Evolutionary conservation across 2,888 invertebrate species (phyloP).

Genomic region (Sericinus montela): DNA sequence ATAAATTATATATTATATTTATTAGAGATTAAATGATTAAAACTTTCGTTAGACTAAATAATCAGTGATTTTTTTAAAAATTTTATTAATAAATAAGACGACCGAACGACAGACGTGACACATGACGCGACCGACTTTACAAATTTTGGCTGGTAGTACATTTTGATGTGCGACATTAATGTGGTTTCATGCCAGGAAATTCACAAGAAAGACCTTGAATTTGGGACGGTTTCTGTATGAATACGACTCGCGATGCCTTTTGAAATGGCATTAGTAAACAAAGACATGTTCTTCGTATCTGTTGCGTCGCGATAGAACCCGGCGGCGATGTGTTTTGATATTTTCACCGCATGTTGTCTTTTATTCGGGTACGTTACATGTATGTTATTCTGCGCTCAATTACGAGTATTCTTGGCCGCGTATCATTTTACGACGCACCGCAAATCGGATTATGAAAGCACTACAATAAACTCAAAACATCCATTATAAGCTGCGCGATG

Average conservation of each 20-base stretch:
- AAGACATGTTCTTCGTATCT: slow-evolving; percentile 10
- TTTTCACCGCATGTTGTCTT: slow-evolving; percentile 45
- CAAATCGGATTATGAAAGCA: slow-evolving; percentile 17
- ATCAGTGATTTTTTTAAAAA: too few species aligned
- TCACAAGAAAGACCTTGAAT: slow-evolving; percentile 53
- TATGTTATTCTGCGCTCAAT: slow-evolving; percentile 15
- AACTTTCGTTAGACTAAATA: too few species aligned
- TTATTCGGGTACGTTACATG: slow-evolving; percentile 61
- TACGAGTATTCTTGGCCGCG: slow-evolving; percentile 16
- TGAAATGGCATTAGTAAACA: slow-evolving; percentile 39
- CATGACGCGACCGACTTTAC: too few species aligned
- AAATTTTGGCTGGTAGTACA: too few species aligned
- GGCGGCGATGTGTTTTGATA: neutral
- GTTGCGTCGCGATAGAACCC: neutral
- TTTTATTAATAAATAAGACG: too few species aligned
- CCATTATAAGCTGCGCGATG: slow-evolving; percentile 3
- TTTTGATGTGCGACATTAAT: slow-evolving; percentile 31
- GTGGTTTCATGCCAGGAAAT: slow-evolving; percentile 70
- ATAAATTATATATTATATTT: too few species aligned
- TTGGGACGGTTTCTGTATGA: slow-evolving; percentile 53
- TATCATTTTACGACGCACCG: slow-evolving; percentile 18
- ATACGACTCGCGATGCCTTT: slow-evolving; percentile 56
- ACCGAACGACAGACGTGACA: too few species aligned
- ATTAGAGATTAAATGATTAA: too few species aligned
- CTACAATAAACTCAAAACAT: slow-evolving; percentile 18